Percentiles rank a stretch among this genome's conserved stretches.
phyloP scores from a whole-genome alignment of 2,113 vertebrate species.

The Pelodiscus sinensis region DNA sequence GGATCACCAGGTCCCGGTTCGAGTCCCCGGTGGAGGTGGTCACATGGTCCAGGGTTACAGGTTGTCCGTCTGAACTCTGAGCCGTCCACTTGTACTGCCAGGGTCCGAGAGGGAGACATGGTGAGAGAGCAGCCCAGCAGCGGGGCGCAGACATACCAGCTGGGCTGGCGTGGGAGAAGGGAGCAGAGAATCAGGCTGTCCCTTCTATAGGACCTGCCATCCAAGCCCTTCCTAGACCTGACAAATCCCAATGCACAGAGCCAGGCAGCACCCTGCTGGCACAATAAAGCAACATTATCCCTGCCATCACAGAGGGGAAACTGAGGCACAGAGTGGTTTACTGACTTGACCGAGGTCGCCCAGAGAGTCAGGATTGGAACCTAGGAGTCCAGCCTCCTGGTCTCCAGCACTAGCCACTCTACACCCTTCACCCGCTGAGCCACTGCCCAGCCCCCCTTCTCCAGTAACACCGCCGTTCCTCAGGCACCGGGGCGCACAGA shows the following conservation, averaged over 20 bases:
- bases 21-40: slow-evolving; percentile 64
- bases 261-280: not conserved
- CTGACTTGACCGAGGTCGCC: not conserved
- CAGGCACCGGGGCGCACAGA: not conserved
- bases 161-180: too few relatives aligned
- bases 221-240: not conserved
- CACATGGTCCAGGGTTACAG: slow-evolving; percentile 68
- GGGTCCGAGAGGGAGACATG: not conserved
- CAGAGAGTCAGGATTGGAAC: not conserved
- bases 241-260: not conserved
- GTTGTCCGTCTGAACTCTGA: slow-evolving; percentile 55
- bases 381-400: not conserved
- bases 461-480: not conserved
- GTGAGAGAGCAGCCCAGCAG: not conserved
- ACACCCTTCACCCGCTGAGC: not conserved
- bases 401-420: not conserved
- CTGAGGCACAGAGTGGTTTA: not conserved
- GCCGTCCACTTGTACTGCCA: slow-evolving; percentile 80
- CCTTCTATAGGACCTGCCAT: not conserved
- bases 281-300: not conserved
- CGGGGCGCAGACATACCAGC: not conserved
- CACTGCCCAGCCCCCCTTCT: not conserved
- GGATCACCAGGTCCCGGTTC: slow-evolving; percentile 72
- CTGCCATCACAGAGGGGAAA: not conserved
- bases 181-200: not conserved